Evolutionary conservation across 2,888 invertebrate genomes (phyloP).

Genomic region (Coleophora deauratella): DNA sequence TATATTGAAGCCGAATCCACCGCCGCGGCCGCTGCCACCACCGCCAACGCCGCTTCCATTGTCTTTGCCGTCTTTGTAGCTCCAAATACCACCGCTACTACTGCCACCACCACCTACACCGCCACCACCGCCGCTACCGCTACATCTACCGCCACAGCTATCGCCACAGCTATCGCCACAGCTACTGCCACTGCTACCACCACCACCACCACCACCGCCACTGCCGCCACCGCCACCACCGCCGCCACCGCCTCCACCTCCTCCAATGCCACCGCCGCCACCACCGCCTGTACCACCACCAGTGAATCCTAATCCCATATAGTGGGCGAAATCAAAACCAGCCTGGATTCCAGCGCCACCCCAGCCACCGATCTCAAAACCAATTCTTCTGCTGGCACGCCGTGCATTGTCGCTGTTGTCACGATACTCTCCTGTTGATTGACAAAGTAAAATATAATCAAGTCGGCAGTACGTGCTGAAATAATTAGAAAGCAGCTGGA

Average conservation of each 20-base stretch:
- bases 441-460: too few relatives aligned
- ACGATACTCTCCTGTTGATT: too few relatives aligned
- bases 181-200: neutral
- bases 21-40: slow-evolving; percentile 1
- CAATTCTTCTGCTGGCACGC: too few relatives aligned
- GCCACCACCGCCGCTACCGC: neutral
- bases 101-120: neutral
- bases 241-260: neutral
- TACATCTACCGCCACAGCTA: neutral
- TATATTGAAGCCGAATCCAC: neutral
- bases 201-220: neutral
- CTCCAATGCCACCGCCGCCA: neutral
- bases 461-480: too few relatives aligned
- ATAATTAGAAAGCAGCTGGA: too few relatives aligned
- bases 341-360: too few relatives aligned
- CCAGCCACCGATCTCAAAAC: too few relatives aligned
- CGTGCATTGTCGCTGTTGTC: too few relatives aligned
- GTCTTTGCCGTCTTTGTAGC: neutral
- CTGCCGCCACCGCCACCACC: neutral
- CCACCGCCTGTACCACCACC: neutral
- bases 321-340: too few relatives aligned
- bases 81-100: neutral
- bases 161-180: neutral
- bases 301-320: too few relatives aligned
- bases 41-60: slow-evolving; percentile 2